phyloP scores from a whole-genome alignment of 2,888 invertebrate species.

The Volucella zonaria region DNA sequence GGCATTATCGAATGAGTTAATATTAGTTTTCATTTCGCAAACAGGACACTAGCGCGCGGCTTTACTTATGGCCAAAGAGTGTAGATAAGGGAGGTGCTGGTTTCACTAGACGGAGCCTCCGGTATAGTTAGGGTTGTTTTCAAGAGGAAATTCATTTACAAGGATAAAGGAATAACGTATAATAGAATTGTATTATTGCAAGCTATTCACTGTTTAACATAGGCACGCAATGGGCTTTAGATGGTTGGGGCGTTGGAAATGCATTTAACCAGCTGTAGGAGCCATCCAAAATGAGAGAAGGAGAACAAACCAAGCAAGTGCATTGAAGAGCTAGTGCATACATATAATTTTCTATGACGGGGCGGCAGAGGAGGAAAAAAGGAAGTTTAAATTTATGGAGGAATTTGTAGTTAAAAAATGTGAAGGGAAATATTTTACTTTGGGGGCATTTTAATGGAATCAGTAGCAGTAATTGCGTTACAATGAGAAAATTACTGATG shows the following conservation, averaged over 20 bases:
- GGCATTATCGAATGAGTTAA: slow-evolving; percentile 72
- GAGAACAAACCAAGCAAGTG: slow-evolving; percentile 8
- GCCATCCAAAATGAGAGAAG: neutral
- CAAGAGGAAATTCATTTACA: slow-evolving; percentile 50
- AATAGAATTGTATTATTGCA: slow-evolving; percentile 52
- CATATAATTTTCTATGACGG: slow-evolving; percentile 58
- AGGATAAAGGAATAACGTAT: slow-evolving; percentile 61
- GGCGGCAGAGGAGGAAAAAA: neutral
- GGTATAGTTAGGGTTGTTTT: neutral
- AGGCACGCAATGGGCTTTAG: slow-evolving; percentile 71
- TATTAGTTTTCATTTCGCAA: slow-evolving; percentile 72
- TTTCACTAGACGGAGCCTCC: neutral
- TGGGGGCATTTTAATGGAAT: slow-evolving; percentile 68
- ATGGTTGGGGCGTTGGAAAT: slow-evolving; percentile 28
- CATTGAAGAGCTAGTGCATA: slow-evolving; percentile 45
- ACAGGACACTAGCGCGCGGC: slow-evolving; percentile 29
- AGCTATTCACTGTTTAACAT: slow-evolving; percentile 53
- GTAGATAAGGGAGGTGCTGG: too few species aligned
- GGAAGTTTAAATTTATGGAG: slow-evolving; percentile 65
- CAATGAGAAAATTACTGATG: slow-evolving; percentile 62
- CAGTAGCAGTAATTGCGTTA: slow-evolving; percentile 68
- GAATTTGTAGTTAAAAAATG: slow-evolving; percentile 57
- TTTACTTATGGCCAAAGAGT: neutral
- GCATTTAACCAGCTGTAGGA: slow-evolving; percentile 8
- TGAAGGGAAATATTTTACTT: slow-evolving; percentile 65